A percentile compares a stretch with the other conserved stretches of the same genome.
These are phyloP conservation scores for Aphaenogaster floridana DNA, from an alignment of 1,140 invertebrate species.

Conservation along the genomic window DNA sequence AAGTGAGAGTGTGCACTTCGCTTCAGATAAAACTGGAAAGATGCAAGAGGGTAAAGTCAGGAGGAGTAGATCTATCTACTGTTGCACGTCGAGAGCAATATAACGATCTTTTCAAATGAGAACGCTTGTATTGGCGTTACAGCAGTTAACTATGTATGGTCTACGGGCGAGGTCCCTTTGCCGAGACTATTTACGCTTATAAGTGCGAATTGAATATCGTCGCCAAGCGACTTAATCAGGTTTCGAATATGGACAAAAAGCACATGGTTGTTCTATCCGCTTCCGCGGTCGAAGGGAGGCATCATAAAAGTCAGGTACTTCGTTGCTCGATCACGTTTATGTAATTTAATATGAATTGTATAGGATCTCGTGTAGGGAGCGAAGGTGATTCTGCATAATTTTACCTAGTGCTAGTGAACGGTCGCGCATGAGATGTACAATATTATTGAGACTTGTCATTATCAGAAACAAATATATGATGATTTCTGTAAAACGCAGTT, in stretches of 20 bases:
- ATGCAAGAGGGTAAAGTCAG: not conserved
- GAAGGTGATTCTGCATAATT: slow-evolving; percentile 4
- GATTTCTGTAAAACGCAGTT: slow-evolving; percentile 57
- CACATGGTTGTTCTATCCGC: not conserved
- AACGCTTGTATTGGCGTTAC: not conserved
- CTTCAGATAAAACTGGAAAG: not conserved
- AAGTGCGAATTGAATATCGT: not conserved
- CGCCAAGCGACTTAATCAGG: not conserved
- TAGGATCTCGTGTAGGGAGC: slow-evolving; percentile 3
- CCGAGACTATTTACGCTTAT: not conserved
- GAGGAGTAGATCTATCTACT: not conserved
- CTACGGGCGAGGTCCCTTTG: not conserved
- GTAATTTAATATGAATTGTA: slow-evolving; percentile 44
- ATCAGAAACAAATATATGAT: slow-evolving; percentile 52
- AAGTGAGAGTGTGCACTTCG: not conserved
- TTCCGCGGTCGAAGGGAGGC: not conserved
- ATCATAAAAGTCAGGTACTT: not conserved
- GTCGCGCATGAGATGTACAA: slow-evolving; percentile 18
- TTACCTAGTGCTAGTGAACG: slow-evolving; percentile 27
- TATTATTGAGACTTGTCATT: slow-evolving; percentile 46
- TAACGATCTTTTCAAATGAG: not conserved
- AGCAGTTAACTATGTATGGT: not conserved
- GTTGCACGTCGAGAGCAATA: not conserved
- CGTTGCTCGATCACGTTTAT: slow-evolving; percentile 30
- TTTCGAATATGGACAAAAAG: not conserved